A percentile compares a stretch with the other conserved stretches of the same genome.
Conservation (phyloP, 2,113 vertebrate genomes). For the Paraplagusia blochii region DNA sequence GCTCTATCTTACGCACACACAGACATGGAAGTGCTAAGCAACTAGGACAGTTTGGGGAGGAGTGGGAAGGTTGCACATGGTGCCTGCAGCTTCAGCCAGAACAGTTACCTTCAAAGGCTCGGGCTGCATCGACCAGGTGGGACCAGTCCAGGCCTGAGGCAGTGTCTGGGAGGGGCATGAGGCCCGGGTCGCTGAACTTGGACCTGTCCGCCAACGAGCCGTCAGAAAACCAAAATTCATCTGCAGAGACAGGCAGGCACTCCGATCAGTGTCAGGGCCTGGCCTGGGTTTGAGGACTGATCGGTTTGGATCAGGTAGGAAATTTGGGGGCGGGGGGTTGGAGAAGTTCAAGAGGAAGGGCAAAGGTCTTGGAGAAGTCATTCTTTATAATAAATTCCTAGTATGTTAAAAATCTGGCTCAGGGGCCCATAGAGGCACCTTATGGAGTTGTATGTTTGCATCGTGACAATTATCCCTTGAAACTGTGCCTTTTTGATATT, state of each 20-base stretch:
- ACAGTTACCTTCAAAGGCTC: conserved; percentile 93
- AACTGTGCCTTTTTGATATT: too few species aligned
- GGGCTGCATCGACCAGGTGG: conserved; percentile 93
- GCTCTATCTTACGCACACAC: conserved; percentile 40
- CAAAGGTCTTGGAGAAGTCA: conserved; percentile 4
- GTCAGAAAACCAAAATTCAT: conserved; percentile 98
- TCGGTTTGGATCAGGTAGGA: conserved; percentile 38
- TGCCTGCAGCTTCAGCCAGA: conserved; percentile 63
- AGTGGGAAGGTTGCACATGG: conserved; percentile 36
- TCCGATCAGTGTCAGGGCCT: conserved; percentile 59
- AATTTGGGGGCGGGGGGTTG: conserved; percentile 29
- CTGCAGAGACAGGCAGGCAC: conserved; percentile 77
- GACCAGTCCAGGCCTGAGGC: conserved; percentile 93
- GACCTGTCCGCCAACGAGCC: conserved; percentile 93
- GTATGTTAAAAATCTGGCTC: not conserved
- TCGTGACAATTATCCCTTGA: too few species aligned
- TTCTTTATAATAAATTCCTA: conserved; percentile 1
- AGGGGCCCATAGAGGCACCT: not conserved
- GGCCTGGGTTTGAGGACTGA: conserved; percentile 34
- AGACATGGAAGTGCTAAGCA: conserved; percentile 41
- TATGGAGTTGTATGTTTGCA: too few species aligned
- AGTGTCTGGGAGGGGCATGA: conserved; percentile 95
- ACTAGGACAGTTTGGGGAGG: conserved; percentile 11
- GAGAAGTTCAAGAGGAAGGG: conserved; percentile 6
- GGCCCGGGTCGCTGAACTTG: conserved; percentile 91